phyloP scores from a whole-genome alignment of 2,113 vertebrate genomes.

The Rallus limicola region DNA sequence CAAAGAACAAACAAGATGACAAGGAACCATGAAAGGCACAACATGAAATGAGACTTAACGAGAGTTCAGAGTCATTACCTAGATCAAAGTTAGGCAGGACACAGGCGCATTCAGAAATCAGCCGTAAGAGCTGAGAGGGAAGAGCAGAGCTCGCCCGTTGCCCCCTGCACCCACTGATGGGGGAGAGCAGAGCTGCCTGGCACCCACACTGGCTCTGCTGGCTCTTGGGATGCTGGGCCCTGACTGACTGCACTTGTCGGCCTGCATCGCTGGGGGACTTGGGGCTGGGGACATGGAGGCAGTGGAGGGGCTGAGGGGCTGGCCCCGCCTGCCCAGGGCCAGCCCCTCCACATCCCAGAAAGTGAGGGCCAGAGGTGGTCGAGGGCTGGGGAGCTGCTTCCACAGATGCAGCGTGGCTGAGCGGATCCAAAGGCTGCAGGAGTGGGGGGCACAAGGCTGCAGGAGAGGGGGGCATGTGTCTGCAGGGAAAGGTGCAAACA shows the following conservation, averaged over 20 bases:
- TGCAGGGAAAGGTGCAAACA: not conserved
- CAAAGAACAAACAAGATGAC: conserved; percentile 38
- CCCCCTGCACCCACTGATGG: rapidly evolving
- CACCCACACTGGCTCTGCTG: not conserved
- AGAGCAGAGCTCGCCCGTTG: not conserved
- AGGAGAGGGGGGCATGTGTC: not conserved
- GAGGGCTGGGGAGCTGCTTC: not conserved
- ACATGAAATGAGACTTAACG: not conserved
- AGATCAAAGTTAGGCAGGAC: conserved; percentile 59
- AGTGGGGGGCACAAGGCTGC: not conserved
- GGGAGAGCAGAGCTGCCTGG: not conserved
- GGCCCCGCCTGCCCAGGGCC: not conserved
- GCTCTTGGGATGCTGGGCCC: not conserved
- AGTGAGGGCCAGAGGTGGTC: too few species aligned
- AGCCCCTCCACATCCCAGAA: too few species aligned
- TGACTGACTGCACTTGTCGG: rapidly evolving
- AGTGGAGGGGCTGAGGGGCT: not conserved
- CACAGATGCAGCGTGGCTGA: not conserved
- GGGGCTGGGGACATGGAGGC: not conserved
- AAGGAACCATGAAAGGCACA: not conserved
- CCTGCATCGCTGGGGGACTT: not conserved
- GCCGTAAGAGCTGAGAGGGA: not conserved
- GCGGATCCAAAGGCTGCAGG: not conserved
- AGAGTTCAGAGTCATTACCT: conserved; percentile 10
- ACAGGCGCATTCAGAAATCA: not conserved